Base-by-base conservation (phyloP, 1,140 invertebrate species). In the Akabosia matsudoensis region DNA sequence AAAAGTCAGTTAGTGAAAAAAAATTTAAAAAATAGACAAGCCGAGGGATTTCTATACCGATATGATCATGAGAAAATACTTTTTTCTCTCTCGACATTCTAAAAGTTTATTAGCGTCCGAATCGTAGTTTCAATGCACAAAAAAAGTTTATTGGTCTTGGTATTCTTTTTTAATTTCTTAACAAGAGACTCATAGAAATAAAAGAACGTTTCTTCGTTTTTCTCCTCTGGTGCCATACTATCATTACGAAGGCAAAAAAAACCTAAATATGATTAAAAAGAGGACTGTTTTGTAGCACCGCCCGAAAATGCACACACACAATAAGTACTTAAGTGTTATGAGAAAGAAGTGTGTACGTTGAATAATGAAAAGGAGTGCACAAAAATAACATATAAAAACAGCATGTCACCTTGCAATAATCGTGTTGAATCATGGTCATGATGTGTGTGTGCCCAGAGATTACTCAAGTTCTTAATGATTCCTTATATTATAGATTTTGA, bases 271-370 rank as follows among this genome's bases (percentile, higher is more conserved):
- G 18, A 45, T n/a, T n/a, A 45, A 45, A 45, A 45, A 7, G 37
- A 7, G 18, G 7, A 45, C 37, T 10, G 37, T 45, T 10, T 22
- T 61, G 13, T 61, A 14, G 14, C 61, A 67, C 61, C 61, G 61
- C 61, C 61, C 61, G 61, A 67, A 67, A 67, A 67, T 31, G 31
- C 61, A 61, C 54, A 67, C 24, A 67, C 28, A 10, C 24, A 67
- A 3, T 28, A 31, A 67, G 14, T 30, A 7, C n/a, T 67, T 1
- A 30, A 2, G 28, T 67, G n/a, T 24, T 56, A 22, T 56, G 22
- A 31, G 28, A 67, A 30, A 22, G 10, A 28, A 67, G 2, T n/a
- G 13, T 61, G n/a, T n/a, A 14, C 22, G 10, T 67, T 30, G 61
- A 67, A 67, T 22, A 67, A 67, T 67, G 61, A 67, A 16, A 31